Evolutionary conservation across 1,140 invertebrate genomes (phyloP).

Genomic region (Trachymyrmex septentrionalis): DNA sequence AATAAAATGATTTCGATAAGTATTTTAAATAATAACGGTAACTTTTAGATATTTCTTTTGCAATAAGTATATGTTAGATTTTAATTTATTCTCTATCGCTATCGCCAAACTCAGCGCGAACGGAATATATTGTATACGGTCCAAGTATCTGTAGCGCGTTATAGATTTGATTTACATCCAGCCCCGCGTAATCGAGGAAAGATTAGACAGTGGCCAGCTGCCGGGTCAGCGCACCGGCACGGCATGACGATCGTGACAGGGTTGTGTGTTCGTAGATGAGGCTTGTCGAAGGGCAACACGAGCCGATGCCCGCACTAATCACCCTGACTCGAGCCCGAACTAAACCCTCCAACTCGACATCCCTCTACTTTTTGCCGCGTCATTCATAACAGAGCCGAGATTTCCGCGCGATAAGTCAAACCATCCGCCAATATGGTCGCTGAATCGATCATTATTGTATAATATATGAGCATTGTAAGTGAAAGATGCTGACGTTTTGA

Average conservation of each 20-base stretch:
- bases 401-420: slow-evolving; percentile 70
- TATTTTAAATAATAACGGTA: not conserved
- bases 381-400: slow-evolving; percentile 81
- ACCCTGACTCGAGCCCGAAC: slow-evolving; percentile 66
- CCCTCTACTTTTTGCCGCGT: slow-evolving; percentile 78
- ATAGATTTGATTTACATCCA: slow-evolving; percentile 75
- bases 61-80: not conserved
- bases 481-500: slow-evolving; percentile 3
- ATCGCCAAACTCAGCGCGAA: slow-evolving; percentile 23
- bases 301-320: slow-evolving; percentile 74
- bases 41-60: not conserved
- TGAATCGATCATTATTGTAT: slow-evolving; percentile 37
- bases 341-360: slow-evolving; percentile 27
- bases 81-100: not conserved
- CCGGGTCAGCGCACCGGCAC: slow-evolving; percentile 66
- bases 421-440: slow-evolving; percentile 6
- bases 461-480: not conserved
- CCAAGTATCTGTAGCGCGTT: slow-evolving; percentile 66
- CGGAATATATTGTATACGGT: not conserved
- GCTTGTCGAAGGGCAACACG: slow-evolving; percentile 75
- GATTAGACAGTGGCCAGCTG: slow-evolving; percentile 82
- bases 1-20: not conserved
- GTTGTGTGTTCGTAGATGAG: slow-evolving; percentile 64
- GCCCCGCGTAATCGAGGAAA: slow-evolving; percentile 79
- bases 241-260: slow-evolving; percentile 47